Base-by-base conservation (phyloP, 2,113 vertebrate species). In the Nannospalax galili region DNA sequence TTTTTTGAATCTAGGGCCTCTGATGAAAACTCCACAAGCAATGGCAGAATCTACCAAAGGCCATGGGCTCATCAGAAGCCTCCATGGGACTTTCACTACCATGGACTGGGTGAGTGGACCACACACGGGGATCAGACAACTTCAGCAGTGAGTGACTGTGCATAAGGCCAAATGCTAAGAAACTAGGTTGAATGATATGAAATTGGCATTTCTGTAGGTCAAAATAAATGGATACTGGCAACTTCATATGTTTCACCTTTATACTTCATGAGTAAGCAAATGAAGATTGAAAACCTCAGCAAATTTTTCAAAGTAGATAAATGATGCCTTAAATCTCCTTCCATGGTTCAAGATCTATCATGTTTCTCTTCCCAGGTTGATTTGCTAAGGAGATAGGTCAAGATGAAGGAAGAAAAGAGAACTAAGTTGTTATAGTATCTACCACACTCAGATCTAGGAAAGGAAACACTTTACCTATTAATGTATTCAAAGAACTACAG, bases 1-100 rank as follows among this genome's bases (percentile, higher is more conserved):
- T 91, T 89, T 96, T 92, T 95, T 85, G 88, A 98, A 96, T 91
- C 90, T 84, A 95, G 69, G 90, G 90, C 85, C 89, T 96, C 62
- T 88, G 92, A 96, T 94, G 93, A 80, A 97, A 97, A 96, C 88
- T 95, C 91, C 79, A 93, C 42, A 86, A 96, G 93, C 93, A 92
- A 24, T 28, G 74, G 45, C 48, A 96, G 96, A 91, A 82, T 60
- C 82, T 88, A 69, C 89, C 7, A 32, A 94, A 95, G 86, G 89
- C 91, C 93, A 74, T 5, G 15, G 67, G 65, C 48, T 89, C 77
- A 65, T 94, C 86, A 82, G 48, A 89, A 77, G 67, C 88, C 69
- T 87, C 67, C n/a, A 74, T 28, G 69, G 91, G 58, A 81, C 93
- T 70, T 40, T 81, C 40, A 73, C 77, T 40, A 65, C 67, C 40